Percentiles rank a stretch among this genome's conserved stretches.
These are phyloP conservation scores for Heterocephalus glaber DNA, from an alignment of 2,113 vertebrate genomes.

Conservation along the genomic window DNA sequence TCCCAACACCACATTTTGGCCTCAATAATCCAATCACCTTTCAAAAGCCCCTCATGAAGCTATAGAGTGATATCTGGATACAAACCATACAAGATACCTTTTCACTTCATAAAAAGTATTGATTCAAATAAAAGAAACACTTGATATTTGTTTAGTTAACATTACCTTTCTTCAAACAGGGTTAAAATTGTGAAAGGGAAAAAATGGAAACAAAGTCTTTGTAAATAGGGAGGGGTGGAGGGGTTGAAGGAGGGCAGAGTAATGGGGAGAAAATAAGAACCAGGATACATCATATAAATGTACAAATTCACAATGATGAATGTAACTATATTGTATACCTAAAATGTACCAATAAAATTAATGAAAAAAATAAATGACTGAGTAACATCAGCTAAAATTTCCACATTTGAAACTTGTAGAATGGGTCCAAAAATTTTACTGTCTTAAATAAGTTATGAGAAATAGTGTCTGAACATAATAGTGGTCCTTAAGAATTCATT, in stretches of 20 bases:
- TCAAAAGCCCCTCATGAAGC: not conserved
- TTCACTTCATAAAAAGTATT: not conserved
- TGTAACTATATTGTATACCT: too few species aligned
- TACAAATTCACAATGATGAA: too few species aligned
- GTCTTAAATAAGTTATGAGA: not conserved
- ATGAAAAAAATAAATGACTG: not conserved
- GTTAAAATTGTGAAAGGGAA: slow-evolving; percentile 6
- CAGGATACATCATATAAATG: too few species aligned
- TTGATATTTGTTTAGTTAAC: slow-evolving; percentile 33
- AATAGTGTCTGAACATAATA: not conserved
- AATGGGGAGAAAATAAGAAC: too few species aligned
- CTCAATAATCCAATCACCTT: not conserved
- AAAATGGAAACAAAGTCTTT: too few species aligned
- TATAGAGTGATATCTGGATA: not conserved
- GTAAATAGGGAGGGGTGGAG: too few species aligned
- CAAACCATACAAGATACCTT: not conserved
- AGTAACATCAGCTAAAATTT: slow-evolving; percentile 26
- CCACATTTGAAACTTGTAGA: not conserved
- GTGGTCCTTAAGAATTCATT: not conserved
- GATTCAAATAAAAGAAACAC: slow-evolving; percentile 29
- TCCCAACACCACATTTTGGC: not conserved
- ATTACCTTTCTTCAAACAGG: not conserved
- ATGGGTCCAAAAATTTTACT: not conserved
- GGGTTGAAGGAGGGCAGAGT: too few species aligned
- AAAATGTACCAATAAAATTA: too few species aligned